A percentile compares a stretch with the other conserved stretches of the same genome.
phyloP scores from a whole-genome alignment of 2,888 invertebrate species.

The Pyrgus malvae region DNA sequence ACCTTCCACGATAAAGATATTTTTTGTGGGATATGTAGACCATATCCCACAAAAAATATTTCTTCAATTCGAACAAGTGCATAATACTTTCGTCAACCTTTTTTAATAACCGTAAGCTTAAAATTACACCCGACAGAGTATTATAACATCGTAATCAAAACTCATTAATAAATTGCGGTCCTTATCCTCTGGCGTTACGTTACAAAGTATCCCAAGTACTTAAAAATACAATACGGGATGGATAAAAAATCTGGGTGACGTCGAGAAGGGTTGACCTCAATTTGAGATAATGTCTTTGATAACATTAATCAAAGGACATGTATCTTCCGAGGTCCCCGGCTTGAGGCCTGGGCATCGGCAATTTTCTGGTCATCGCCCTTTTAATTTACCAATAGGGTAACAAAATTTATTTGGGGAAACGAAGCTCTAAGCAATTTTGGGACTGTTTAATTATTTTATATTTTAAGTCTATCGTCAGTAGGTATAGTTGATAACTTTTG shows the following conservation, averaged over 20 bases:
- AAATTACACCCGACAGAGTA: not conserved
- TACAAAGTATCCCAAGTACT: not conserved
- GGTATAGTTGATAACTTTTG: too few relatives aligned
- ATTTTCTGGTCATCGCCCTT: constrained; percentile 75
- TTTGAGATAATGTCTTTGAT: constrained; percentile 72
- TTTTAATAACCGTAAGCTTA: too few relatives aligned
- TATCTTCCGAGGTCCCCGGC: constrained; percentile 27
- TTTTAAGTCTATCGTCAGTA: too few relatives aligned
- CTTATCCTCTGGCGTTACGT: not conserved
- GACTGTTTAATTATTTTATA: too few relatives aligned
- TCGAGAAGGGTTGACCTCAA: constrained; percentile 57
- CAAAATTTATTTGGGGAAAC: not conserved
- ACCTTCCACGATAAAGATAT: too few relatives aligned
- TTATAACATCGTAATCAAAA: not conserved
- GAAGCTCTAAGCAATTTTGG: too few relatives aligned
- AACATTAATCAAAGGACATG: constrained; percentile 76
- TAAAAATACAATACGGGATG: not conserved
- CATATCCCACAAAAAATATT: too few relatives aligned
- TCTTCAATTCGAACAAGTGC: too few relatives aligned
- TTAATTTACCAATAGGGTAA: constrained; percentile 58
- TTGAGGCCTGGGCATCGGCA: constrained; percentile 55
- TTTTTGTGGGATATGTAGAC: too few relatives aligned
- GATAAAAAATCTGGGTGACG: constrained; percentile 10
- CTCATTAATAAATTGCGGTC: not conserved
- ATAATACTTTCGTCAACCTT: too few relatives aligned